These are phyloP conservation scores for Bugula neritina DNA, from an alignment of 2,888 invertebrate species.

Conservation along the genomic window DNA sequence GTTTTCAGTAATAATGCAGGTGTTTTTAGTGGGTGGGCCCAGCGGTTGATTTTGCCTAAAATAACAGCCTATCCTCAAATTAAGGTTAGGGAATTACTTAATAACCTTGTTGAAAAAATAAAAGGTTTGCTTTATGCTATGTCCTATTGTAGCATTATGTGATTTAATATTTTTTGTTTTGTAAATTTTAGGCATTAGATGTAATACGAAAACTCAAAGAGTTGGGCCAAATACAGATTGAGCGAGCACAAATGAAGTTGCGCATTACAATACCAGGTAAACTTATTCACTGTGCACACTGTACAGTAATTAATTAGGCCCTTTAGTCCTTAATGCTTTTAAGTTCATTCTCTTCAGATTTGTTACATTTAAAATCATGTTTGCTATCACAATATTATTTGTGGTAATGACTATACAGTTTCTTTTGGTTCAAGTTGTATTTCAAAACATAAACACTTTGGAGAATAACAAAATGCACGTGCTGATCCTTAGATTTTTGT, in stretches of 20 bases:
- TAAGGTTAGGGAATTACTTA: too few relatives aligned
- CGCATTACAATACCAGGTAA: conserved; percentile 65
- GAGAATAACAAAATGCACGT: conserved; percentile 12
- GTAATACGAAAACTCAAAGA: conserved; percentile 79
- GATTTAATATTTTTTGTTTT: background rate
- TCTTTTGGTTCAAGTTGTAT: background rate
- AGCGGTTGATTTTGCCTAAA: too few relatives aligned
- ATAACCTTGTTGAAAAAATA: too few relatives aligned
- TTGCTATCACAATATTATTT: conserved; percentile 23
- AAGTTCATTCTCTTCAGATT: background rate
- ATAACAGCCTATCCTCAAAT: too few relatives aligned
- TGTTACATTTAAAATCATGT: background rate
- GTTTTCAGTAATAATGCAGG: too few relatives aligned
- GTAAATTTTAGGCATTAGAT: conserved; percentile 68
- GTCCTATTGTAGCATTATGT: too few relatives aligned
- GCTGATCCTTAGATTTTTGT: background rate
- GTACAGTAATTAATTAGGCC: background rate
- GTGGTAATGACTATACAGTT: background rate
- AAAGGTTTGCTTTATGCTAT: too few relatives aligned
- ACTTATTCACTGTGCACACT: background rate
- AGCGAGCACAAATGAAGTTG: conserved; percentile 90
- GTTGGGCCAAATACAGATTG: conserved; percentile 70
- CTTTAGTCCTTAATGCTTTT: background rate
- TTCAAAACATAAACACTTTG: conserved; percentile 14
- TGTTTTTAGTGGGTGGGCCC: too few relatives aligned